These are phyloP conservation scores for Cheilosia grossa DNA, from an alignment of 2,888 invertebrate species.

Conservation along the genomic window DNA sequence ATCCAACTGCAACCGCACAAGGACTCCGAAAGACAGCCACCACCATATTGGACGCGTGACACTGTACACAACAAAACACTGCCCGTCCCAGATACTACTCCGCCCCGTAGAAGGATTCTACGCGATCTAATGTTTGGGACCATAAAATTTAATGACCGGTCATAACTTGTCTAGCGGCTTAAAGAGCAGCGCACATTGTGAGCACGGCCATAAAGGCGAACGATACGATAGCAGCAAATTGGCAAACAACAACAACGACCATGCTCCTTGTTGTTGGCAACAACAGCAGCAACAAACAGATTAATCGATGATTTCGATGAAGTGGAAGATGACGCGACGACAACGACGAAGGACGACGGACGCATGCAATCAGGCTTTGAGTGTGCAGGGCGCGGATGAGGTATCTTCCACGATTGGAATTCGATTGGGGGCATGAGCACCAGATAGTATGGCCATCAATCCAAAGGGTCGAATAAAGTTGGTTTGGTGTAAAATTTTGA, in stretches of 20 bases:
- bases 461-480: conserved; percentile 44
- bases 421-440: conserved; percentile 6
- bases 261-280: conserved; percentile 61
- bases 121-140: conserved; percentile 69
- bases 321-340: conserved; percentile 66
- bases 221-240: conserved; percentile 71
- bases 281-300: conserved; percentile 66
- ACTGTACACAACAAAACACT: conserved; percentile 32
- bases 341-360: conserved; percentile 20
- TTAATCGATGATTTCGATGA: conserved; percentile 74
- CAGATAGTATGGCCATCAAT: conserved; percentile 62
- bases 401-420: conserved; percentile 46
- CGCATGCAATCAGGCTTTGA: conserved; percentile 16
- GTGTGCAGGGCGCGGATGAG: conserved; percentile 33
- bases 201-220: conserved; percentile 57
- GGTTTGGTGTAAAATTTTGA: conserved; percentile 67
- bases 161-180: conserved; percentile 74
- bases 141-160: conserved; percentile 73
- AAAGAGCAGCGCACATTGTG: conserved; percentile 63
- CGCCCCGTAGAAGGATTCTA: conserved; percentile 57
- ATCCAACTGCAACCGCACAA: conserved; percentile 46
- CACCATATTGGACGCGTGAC: conserved; percentile 43
- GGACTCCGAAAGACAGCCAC: conserved; percentile 53
- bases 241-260: conserved; percentile 51
- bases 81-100: conserved; percentile 32